These are phyloP conservation scores for Actinemys pallida DNA, from an alignment of 2,113 vertebrate genomes.

Conservation along the genomic window DNA sequence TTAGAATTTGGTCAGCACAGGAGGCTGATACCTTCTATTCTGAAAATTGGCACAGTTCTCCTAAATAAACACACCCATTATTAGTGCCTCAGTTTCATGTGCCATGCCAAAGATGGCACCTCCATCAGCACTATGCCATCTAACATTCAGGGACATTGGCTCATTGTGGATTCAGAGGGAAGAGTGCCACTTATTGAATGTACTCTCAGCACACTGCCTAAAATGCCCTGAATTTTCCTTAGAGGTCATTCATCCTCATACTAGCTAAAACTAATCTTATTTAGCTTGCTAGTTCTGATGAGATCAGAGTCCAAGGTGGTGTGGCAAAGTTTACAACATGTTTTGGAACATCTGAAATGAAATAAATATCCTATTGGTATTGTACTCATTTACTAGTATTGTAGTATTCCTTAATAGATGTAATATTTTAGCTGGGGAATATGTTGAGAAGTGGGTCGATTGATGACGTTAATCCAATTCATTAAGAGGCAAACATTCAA, in stretches of 20 bases:
- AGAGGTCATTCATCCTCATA: not conserved
- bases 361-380: not conserved
- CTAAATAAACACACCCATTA: not conserved
- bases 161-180: not conserved
- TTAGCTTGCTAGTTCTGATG: not conserved
- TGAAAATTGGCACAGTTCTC: not conserved
- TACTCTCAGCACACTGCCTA: constrained; percentile 21
- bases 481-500: constrained; percentile 67
- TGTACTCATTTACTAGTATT: not conserved
- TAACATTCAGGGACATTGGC: not conserved
- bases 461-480: constrained; percentile 60
- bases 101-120: not conserved
- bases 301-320: fast-evolving
- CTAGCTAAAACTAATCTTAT: not conserved
- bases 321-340: not conserved
- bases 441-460: constrained; percentile 5
- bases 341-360: not conserved
- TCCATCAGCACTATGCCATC: not conserved
- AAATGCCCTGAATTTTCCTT: not conserved
- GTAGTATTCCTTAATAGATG: not conserved
- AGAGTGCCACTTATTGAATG: constrained; percentile 9
- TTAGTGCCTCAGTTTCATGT: not conserved
- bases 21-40: not conserved
- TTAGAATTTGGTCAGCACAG: not conserved
- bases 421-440: not conserved